Conservation (phyloP, 2,797 vertebrate genomes). For the Cephalopachus bancanus region DNA sequence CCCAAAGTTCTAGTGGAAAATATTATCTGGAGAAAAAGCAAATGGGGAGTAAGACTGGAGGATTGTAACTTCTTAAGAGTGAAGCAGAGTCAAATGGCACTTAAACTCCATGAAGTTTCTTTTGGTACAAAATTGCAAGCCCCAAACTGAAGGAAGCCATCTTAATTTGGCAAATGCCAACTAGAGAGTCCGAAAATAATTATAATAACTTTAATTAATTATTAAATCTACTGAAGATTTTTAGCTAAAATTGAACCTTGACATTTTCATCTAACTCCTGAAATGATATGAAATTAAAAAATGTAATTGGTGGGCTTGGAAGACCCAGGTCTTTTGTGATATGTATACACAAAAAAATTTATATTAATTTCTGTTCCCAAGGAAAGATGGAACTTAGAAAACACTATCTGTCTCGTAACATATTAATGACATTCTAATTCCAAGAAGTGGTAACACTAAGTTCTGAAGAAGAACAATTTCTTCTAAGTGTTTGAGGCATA, state of each 20-base stretch:
- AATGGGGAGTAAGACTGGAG: constrained; percentile 22
- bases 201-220: not conserved
- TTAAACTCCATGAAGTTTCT: constrained; percentile 73
- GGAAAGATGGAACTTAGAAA: not conserved
- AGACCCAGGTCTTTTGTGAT: not conserved
- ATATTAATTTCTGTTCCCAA: not conserved
- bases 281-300: constrained; percentile 26
- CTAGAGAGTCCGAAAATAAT: not conserved
- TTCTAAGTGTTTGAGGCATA: not conserved
- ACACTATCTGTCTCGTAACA: not conserved
- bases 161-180: not conserved
- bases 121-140: not conserved
- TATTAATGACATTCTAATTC: not conserved
- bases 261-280: not conserved
- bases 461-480: not conserved
- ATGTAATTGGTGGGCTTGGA: not conserved
- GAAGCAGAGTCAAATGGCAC: constrained; percentile 63
- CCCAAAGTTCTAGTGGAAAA: constrained; percentile 82
- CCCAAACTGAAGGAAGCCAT: not conserved
- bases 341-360: not conserved
- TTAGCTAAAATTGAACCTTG: constrained; percentile 14
- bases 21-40: constrained; percentile 77
- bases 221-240: not conserved
- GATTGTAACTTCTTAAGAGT: constrained; percentile 74
- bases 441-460: not conserved